A percentile compares a stretch with the other conserved stretches of the same genome.
Evolutionary conservation across 2,113 vertebrate species (phyloP).

Genomic region (Malurus melanocephalus): DNA sequence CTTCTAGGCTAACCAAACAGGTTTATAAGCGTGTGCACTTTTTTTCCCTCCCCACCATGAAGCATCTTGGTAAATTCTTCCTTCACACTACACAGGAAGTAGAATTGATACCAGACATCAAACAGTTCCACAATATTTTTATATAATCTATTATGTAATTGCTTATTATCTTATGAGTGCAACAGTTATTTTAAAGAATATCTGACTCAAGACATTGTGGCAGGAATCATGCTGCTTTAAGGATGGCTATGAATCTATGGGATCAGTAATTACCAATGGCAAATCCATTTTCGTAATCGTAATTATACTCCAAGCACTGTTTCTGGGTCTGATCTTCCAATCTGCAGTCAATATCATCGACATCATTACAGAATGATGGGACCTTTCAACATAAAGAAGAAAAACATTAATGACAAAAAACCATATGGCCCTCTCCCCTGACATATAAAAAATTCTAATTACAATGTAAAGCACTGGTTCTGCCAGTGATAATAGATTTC

Average conservation of each 20-base stretch:
- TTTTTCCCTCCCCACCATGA: neutral
- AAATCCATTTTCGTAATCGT: conserved; percentile 97
- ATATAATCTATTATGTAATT: neutral
- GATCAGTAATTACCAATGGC: conserved; percentile 82
- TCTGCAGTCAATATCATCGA: conserved; percentile 87
- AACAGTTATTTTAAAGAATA: neutral
- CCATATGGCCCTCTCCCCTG: accelerated
- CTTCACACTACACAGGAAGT: neutral
- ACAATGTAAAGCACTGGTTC: neutral
- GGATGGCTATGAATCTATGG: neutral
- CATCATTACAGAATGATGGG: conserved; percentile 86
- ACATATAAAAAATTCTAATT: neutral
- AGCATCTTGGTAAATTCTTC: neutral
- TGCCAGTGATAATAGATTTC: neutral
- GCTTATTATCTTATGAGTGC: neutral
- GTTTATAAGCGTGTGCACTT: neutral
- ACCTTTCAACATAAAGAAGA: conserved; percentile 75
- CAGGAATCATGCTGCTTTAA: neutral
- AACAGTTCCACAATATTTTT: neutral
- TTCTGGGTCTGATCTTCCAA: conserved; percentile 87
- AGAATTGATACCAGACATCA: neutral
- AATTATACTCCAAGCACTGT: conserved; percentile 95
- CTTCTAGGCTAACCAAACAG: neutral
- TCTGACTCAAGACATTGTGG: neutral
- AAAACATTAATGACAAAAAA: neutral